These are phyloP conservation scores for Hydropotes inermis DNA, from an alignment of 2,113 vertebrate genomes.

Conservation along the genomic window DNA sequence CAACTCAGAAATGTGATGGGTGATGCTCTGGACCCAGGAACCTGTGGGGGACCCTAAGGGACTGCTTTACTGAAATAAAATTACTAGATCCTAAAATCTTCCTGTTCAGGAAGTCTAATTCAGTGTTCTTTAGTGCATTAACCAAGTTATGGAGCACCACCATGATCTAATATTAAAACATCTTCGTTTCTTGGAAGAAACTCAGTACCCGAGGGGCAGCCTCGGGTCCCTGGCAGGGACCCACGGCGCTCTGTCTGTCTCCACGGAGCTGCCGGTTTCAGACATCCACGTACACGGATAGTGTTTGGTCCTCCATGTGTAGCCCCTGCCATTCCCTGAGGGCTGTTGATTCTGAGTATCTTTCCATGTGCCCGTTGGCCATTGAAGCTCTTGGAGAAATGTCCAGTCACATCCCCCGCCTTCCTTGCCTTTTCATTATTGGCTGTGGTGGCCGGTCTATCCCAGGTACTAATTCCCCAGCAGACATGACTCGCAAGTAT, in stretches of 20 bases:
- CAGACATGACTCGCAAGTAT: background rate
- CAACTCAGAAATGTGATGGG: fast-evolving
- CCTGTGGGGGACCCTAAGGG: no score
- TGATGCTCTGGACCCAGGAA: fast-evolving
- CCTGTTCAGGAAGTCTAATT: background rate
- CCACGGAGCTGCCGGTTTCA: background rate
- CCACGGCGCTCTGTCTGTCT: fast-evolving
- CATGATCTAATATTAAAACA: background rate
- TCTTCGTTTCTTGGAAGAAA: background rate
- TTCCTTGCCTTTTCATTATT: background rate
- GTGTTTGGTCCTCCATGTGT: fast-evolving
- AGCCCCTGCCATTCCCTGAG: background rate
- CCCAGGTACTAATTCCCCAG: fast-evolving
- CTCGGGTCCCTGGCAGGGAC: no score
- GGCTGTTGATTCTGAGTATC: fast-evolving
- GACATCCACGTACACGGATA: fast-evolving
- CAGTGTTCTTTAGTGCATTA: background rate
- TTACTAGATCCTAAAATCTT: background rate
- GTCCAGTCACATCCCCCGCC: fast-evolving
- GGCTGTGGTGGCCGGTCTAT: background rate
- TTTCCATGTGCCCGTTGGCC: fast-evolving
- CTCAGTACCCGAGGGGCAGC: background rate
- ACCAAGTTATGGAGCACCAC: no score
- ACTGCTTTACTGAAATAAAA: background rate
- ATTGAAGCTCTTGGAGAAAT: background rate